These are phyloP conservation scores for Andrena camellia DNA, from an alignment of 2,888 invertebrate species.

Conservation along the genomic window DNA sequence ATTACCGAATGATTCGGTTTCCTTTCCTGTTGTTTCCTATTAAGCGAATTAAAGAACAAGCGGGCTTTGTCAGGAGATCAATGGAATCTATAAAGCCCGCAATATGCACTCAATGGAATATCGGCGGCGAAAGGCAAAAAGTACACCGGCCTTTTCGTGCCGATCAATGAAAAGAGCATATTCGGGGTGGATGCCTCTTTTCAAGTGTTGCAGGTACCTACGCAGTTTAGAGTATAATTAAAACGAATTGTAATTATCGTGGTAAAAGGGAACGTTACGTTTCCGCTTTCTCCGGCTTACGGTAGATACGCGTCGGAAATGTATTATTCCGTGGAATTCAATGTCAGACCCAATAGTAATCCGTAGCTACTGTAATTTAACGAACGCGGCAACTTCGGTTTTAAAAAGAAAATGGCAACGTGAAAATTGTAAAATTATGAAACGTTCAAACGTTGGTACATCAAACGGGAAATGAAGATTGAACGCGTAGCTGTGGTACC, in stretches of 20 bases:
- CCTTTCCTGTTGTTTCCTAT: conserved; percentile 69
- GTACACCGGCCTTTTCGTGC: conserved; percentile 60
- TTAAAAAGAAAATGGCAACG: neutral
- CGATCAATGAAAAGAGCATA: conserved; percentile 63
- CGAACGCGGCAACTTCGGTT: neutral
- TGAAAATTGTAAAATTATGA: neutral
- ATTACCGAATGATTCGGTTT: conserved; percentile 71
- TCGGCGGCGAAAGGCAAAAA: conserved; percentile 67
- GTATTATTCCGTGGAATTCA: conserved; percentile 11
- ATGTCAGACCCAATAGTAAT: neutral
- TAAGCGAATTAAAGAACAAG: conserved; percentile 73
- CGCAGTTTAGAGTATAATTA: conserved; percentile 41
- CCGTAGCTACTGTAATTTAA: conserved; percentile 30
- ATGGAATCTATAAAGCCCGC: conserved; percentile 69
- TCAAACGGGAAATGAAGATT: neutral
- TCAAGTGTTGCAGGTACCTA: conserved; percentile 41
- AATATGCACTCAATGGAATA: conserved; percentile 70
- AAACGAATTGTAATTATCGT: conserved; percentile 41
- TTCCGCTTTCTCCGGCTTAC: conserved; percentile 10
- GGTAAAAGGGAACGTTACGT: conserved; percentile 12
- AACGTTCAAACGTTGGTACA: neutral
- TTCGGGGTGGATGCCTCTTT: conserved; percentile 56
- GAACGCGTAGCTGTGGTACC: neutral
- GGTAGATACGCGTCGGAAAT: conserved; percentile 16
- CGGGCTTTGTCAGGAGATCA: conserved; percentile 70